phyloP scores from a whole-genome alignment of 2,888 invertebrate species.

The Limulus polyphemus region DNA sequence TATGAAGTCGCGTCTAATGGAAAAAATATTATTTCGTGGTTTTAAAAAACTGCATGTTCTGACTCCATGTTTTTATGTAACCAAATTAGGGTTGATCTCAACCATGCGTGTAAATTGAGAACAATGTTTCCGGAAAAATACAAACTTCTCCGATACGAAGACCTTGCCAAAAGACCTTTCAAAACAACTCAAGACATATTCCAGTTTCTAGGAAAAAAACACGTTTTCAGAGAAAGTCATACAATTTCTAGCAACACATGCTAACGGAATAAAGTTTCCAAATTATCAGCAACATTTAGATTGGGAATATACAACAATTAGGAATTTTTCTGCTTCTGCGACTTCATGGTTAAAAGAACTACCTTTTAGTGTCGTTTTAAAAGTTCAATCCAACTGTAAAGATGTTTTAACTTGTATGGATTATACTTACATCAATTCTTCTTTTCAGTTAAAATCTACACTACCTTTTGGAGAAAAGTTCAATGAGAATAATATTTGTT shows the following conservation, averaged over 20 bases:
- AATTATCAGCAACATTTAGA: constrained; percentile 17
- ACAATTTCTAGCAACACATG: constrained; percentile 18
- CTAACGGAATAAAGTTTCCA: constrained; percentile 10
- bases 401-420: constrained; percentile 11
- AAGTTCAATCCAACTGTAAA: constrained; percentile 14
- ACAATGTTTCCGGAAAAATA: constrained; percentile 25
- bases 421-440: constrained; percentile 2
- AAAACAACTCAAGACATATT: constrained; percentile 25
- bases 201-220: constrained; percentile 29
- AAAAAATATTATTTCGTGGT: constrained; percentile 28
- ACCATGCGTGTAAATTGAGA: constrained; percentile 22
- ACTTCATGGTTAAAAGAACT: constrained; percentile 17
- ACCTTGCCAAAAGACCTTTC: constrained; percentile 26
- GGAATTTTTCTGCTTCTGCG: constrained; percentile 18
- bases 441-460: too few species aligned
- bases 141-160: constrained; percentile 28
- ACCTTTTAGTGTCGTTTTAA: constrained; percentile 14
- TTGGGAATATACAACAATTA: constrained; percentile 16
- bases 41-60: constrained; percentile 25
- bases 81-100: constrained; percentile 25
- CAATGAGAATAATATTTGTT: too few species aligned
- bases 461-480: too few species aligned
- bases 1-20: constrained; percentile 27
- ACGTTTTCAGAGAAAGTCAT: constrained; percentile 14
- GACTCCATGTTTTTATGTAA: constrained; percentile 27